A percentile compares a stretch with the other conserved stretches of the same genome.
phyloP scores from a whole-genome alignment of 1,140 invertebrate species.

The Octopus sinensis region DNA sequence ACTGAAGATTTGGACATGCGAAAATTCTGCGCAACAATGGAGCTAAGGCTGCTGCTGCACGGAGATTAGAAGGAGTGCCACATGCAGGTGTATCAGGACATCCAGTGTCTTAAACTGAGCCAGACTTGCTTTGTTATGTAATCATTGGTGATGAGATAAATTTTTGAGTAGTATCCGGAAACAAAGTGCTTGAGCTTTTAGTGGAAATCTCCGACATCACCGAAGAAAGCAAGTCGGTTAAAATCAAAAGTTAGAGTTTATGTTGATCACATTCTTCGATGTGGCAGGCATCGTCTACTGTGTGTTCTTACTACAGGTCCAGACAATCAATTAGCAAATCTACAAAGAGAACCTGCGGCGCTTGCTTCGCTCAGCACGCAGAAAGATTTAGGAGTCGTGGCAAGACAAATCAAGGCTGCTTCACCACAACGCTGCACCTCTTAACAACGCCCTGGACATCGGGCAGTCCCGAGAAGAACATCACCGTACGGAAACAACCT shows the following conservation, averaged over 20 bases:
- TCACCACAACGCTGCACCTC: background rate
- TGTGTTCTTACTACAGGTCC: background rate
- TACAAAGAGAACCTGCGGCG: background rate
- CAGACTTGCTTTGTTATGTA: too few relatives aligned
- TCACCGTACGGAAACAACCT: background rate
- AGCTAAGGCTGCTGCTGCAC: too few relatives aligned
- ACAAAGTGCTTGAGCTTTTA: background rate
- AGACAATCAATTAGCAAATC: background rate
- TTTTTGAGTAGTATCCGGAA: background rate
- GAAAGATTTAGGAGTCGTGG: background rate
- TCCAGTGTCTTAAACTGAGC: too few relatives aligned
- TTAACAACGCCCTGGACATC: background rate
- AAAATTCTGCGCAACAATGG: too few relatives aligned
- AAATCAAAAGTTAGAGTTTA: background rate
- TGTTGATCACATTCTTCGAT: background rate
- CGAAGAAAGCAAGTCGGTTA: background rate
- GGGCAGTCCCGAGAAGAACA: background rate
- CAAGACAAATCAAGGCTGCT: background rate
- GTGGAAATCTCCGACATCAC: background rate
- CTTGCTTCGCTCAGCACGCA: background rate
- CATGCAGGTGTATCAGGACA: too few relatives aligned
- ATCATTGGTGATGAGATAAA: too few relatives aligned
- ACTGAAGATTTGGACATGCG: too few relatives aligned
- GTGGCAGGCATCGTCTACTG: background rate
- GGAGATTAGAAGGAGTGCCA: too few relatives aligned